Evolutionary conservation across 2,797 vertebrate species (phyloP), one percentile per base, ranked within the genome.

Genomic region (Neosilurus hyrtlii): DNA sequence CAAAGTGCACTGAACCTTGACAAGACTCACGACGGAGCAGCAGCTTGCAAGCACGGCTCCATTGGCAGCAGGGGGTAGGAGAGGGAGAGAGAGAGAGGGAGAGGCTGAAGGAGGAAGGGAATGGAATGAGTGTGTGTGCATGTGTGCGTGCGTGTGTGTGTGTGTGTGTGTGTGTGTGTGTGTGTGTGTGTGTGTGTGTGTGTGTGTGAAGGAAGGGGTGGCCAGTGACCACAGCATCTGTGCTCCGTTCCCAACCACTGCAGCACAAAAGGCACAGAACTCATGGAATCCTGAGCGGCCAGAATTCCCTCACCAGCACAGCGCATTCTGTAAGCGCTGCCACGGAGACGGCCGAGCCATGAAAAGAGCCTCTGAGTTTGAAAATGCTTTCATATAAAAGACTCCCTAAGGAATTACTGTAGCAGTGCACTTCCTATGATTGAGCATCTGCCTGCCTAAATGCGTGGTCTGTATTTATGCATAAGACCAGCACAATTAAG

Each of bases 291-390:
- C 84, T 68, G 86, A 89, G 90, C 86, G 86, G 88, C 86, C 87
- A 83, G 82, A 90, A 88, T 88, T 90, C 90, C 90, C 92, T 89
- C 87, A 89, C 87, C 84, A 82, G 86, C 90, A 84, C 90, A 90
- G 89, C 83, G 71, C 91, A 94, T 94, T 94, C 93, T 90, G 88
- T 85, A 83, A 35, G 56, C 43, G 83, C 93, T 89, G 61, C 92
- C 86, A 59, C 89, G 89, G 93, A 82, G 90, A 94, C 92, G 80
- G 77, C 85, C 83, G 9, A 66, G 84, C 52, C 52, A n/a, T 61
- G 56, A 61, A 81, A 81, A 83, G 84, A 87, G 86, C 85, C 56
- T 30, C 61, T 1, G 62, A 66, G 75, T 80, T 56, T 70, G 54
- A 66, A 72, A 62, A 37, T 11, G 70, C 90, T 89, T 85, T 87